phyloP scores from a whole-genome alignment of 2,888 invertebrate species.

The Ichneumoninae sp. region DNA sequence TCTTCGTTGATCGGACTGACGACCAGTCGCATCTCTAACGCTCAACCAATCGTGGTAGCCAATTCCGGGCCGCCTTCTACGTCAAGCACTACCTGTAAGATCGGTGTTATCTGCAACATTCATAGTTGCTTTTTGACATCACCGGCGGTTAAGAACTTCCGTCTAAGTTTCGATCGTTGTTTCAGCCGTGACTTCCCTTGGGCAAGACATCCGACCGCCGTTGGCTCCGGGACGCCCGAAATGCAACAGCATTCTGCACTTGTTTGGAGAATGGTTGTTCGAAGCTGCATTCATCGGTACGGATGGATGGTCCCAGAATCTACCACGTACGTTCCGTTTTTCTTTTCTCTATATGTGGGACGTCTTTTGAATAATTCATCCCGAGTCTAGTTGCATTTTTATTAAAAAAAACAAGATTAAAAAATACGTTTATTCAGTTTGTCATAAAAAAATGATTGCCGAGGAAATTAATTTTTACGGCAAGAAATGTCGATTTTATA shows the following conservation, averaged over 20 bases:
- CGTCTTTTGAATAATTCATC: background rate
- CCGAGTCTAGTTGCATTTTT: too few species aligned
- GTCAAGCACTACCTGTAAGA: constrained; percentile 88
- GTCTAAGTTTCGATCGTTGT: constrained; percentile 31
- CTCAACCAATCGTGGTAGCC: constrained; percentile 88
- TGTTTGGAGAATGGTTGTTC: constrained; percentile 98
- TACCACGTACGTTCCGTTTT: constrained; percentile 85
- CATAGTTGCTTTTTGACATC: background rate
- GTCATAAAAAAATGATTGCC: constrained; percentile 19
- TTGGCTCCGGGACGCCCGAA: constrained; percentile 93
- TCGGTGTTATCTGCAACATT: background rate
- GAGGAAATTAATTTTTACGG: background rate
- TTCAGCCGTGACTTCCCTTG: constrained; percentile 87
- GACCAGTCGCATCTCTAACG: constrained; percentile 89
- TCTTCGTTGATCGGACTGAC: constrained; percentile 92
- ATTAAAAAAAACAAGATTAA: background rate
- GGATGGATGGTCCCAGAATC: constrained; percentile 86
- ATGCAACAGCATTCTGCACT: constrained; percentile 97
- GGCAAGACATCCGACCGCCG: constrained; percentile 88
- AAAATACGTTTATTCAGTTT: background rate
- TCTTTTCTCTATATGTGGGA: background rate
- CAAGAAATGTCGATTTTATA: background rate
- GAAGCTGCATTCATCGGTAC: constrained; percentile 97
- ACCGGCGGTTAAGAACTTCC: constrained; percentile 26
- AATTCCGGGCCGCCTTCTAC: constrained; percentile 90